Conservation (phyloP, 2,888 invertebrate genomes). For the Dichetophora obliterata region DNA sequence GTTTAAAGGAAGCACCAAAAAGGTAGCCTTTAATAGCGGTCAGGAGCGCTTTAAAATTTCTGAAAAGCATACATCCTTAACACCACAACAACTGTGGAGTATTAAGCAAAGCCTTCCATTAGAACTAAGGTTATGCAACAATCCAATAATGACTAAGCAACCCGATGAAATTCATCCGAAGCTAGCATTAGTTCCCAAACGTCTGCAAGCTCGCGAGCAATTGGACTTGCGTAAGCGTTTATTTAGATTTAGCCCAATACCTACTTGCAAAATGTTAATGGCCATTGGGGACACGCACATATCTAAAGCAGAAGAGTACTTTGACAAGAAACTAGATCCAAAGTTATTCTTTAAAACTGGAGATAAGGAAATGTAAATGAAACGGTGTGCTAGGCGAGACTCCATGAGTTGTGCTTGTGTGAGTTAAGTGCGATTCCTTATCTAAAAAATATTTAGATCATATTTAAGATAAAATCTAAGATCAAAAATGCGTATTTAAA, state of each 20-base stretch:
- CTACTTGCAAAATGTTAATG: slow-evolving; percentile 59
- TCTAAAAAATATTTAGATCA: no score
- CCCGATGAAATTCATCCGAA: slow-evolving; percentile 47
- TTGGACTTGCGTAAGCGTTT: slow-evolving; percentile 58
- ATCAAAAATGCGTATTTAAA: no score
- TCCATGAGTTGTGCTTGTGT: no score
- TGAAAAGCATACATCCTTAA: slow-evolving; percentile 53
- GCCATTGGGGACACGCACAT: slow-evolving; percentile 54
- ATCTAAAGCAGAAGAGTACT: no score
- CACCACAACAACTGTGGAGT: slow-evolving; percentile 51
- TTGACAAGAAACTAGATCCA: no score
- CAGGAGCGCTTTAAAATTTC: slow-evolving; percentile 61
- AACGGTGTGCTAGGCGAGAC: no score
- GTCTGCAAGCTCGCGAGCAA: slow-evolving; percentile 51
- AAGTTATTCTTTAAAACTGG: no score
- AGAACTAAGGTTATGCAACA: slow-evolving; percentile 56
- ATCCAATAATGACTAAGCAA: slow-evolving; percentile 48
- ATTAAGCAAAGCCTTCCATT: slow-evolving; percentile 51
- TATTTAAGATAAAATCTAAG: no score
- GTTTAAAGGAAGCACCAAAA: slow-evolving; percentile 59
- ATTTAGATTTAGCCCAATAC: slow-evolving; percentile 63
- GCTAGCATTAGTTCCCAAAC: slow-evolving; percentile 54
- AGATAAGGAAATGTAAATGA: no score
- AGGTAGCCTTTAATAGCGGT: slow-evolving; percentile 63
- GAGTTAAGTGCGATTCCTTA: no score